Percentiles rank a stretch among this genome's conserved stretches.
Evolutionary conservation across 2,888 invertebrate genomes (phyloP).

Genomic region (Hemithea aestivaria): DNA sequence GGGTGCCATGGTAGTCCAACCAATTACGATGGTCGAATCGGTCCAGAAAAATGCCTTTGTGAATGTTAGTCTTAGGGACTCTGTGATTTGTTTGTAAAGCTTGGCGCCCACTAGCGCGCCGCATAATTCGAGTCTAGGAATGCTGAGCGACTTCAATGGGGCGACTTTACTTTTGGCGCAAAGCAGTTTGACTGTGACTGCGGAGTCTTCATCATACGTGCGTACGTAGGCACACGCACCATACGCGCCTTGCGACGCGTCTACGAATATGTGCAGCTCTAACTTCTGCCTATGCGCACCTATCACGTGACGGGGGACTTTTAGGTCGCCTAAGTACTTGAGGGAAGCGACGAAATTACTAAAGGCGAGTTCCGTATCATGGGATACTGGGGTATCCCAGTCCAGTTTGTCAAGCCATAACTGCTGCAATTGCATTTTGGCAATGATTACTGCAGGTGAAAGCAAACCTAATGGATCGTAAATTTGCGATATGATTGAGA

Average conservation of each 20-base stretch:
- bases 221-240: conserved; percentile 5
- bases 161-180: conserved; percentile 31
- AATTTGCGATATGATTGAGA: conserved; percentile 18
- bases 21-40: no score
- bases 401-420: conserved; percentile 12
- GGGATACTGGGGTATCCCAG: conserved; percentile 12
- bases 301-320: conserved; percentile 5
- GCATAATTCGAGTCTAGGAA: no score
- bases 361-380: no score
- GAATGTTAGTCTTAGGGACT: no score
- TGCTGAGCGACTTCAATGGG: no score
- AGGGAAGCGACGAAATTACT: no score
- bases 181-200: not conserved
- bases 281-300: not conserved
- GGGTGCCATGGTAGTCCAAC: no score
- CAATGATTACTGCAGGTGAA: conserved; percentile 4
- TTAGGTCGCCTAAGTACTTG: not conserved
- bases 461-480: conserved; percentile 20
- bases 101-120: no score
- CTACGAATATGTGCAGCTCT: conserved; percentile 8
- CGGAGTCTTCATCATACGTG: not conserved
- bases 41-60: no score
- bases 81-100: no score
- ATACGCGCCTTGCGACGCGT: conserved; percentile 5
- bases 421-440: conserved; percentile 13